Base-by-base conservation (phyloP, 2,113 vertebrate species). In the Micronycteris hirsuta region DNA sequence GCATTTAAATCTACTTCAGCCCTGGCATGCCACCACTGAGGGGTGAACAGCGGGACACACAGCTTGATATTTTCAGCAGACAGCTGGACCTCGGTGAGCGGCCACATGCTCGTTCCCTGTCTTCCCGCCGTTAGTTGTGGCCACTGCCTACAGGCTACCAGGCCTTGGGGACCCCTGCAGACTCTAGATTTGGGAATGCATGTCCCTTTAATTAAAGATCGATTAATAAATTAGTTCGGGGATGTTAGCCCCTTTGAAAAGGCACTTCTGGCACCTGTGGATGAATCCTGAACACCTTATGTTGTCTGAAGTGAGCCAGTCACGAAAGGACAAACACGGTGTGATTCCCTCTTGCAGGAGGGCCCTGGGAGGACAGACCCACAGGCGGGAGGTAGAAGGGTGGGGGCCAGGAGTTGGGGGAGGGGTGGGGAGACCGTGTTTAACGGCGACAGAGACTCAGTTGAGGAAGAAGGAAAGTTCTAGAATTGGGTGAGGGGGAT, bases 81-180 rank as follows among this genome's bases (percentile, higher is more conserved):
- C 28, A 43, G 19, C 3, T 0, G 9, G 13, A 9, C 33, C 22
- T 41, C 43, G 11, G 33, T 5, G 14, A 33, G 56, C 0, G 7
- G 5, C 7, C 38, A 7, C 28, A 8, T 0, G 0, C 6, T 12
- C 58, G 6, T 8, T 8, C 43, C 7, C 4, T 3, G 5, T 20
- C 33, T 67, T 12, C 12, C 43, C 24, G 0, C 22, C 0, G 0
- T 5, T 2, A 12, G 15, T 7, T 20, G 7, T 1, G 9, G 26
- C 33, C 43, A 45, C 52, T 36, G 49, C 19, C 14, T 7, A 10
- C 28, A 54, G 49, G 31, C 16, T 1, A 15, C 31, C 49, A 47
- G 81, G 43, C 43, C 43, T 70, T 9, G 3, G 33, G 65, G 28
- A 0, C 26, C 16, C 45, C 52, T 2, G 2, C 4, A 16, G 63